Evolutionary conservation across 2,797 vertebrate genomes (phyloP).

Genomic region (Centropyge bicolor): DNA sequence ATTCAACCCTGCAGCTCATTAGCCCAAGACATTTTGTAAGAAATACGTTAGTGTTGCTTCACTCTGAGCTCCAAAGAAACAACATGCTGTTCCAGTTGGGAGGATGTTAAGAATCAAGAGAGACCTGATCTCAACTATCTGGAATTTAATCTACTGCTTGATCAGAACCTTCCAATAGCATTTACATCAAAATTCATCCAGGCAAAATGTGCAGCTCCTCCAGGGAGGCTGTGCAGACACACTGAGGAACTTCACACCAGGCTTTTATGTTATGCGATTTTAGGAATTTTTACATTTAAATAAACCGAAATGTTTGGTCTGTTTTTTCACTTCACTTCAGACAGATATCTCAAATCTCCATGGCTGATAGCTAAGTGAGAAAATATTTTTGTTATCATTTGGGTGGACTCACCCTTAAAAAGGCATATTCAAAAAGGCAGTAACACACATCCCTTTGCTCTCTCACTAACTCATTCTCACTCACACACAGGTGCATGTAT

Average conservation of each 20-base stretch:
- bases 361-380: neutral
- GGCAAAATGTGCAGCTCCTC: neutral
- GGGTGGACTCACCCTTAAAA: neutral
- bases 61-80: constrained; percentile 2
- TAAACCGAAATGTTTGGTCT: neutral
- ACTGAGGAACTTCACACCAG: neutral
- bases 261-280: neutral
- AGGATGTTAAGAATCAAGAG: constrained; percentile 31
- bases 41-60: constrained; percentile 20
- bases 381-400: neutral
- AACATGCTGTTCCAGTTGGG: constrained; percentile 2
- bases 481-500: neutral
- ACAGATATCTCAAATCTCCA: neutral
- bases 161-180: constrained; percentile 16
- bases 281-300: constrained; percentile 7
- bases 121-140: constrained; percentile 30
- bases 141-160: constrained; percentile 18
- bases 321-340: too few relatives aligned
- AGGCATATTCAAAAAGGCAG: neutral
- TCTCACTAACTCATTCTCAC: neutral
- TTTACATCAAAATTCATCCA: neutral
- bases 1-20: neutral
- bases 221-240: neutral
- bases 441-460: neutral
- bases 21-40: neutral